A percentile compares a stretch with the other conserved stretches of the same genome.
Evolutionary conservation across 2,113 vertebrate species (phyloP).

Genomic region (Pygoscelis adeliae): DNA sequence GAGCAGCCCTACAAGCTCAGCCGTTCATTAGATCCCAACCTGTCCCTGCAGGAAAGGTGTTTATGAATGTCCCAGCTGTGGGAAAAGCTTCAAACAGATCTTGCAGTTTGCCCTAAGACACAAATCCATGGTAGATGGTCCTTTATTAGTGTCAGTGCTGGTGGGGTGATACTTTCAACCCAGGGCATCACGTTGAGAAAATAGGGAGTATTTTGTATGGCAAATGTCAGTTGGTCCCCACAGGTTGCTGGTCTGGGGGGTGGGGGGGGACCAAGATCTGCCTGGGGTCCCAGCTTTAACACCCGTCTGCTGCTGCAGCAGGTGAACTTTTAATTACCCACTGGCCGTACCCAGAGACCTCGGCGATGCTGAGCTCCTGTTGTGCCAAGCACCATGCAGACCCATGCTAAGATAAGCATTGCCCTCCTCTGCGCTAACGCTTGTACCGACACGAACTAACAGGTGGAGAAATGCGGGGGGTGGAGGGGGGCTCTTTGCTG

Average conservation of each 20-base stretch:
- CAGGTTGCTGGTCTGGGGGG: accelerated
- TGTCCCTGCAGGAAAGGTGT: background rate
- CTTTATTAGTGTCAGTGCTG: background rate
- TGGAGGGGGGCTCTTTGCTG: background rate
- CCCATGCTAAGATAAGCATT: accelerated
- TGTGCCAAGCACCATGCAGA: accelerated
- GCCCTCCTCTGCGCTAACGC: background rate
- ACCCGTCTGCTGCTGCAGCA: accelerated
- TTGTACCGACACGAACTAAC: too few relatives aligned
- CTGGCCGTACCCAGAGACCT: background rate
- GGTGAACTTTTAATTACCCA: background rate
- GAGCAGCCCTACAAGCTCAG: background rate
- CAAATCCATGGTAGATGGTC: background rate
- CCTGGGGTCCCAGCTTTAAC: background rate
- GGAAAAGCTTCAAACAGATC: background rate
- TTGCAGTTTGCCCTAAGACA: background rate
- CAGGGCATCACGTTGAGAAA: background rate
- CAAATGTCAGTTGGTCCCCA: background rate
- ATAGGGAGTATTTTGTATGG: background rate
- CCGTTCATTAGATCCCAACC: background rate
- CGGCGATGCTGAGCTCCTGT: accelerated
- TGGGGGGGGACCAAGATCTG: too few relatives aligned
- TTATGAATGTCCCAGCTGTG: background rate
- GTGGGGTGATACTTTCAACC: background rate
- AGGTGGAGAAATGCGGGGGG: background rate